Evolutionary conservation across 2,888 invertebrate species (phyloP), one percentile per base, ranked within the genome.

Genomic region (Diarsia dahlii): DNA sequence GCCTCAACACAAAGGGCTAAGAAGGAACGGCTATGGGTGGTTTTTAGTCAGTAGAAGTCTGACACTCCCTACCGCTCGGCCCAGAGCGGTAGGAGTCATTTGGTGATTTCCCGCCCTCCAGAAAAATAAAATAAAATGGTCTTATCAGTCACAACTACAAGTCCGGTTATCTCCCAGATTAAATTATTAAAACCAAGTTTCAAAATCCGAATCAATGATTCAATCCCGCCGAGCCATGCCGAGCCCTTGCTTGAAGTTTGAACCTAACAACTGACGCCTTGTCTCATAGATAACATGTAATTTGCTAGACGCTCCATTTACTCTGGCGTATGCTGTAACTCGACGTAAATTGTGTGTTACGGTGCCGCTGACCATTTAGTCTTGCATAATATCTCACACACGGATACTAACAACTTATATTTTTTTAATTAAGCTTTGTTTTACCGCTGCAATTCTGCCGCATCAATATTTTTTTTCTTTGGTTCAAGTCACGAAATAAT

Each of bases 341-440:
- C 90, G 88, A 88, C 92, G 92, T 90, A 92, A 92, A 92, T 92
- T 90, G 89, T 90, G 87, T 91, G 92, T 91, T 93, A 92, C 93
- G 89, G 88, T 89, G 88, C 85, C 89, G 88, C 85, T 84, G 90
- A 84, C 86, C 88, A 87, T 88, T 87, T 86, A 84, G 78, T 81
- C 86, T 93, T 93, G 89, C 92, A 88, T 91, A 93, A 94, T 84
- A 82, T 80, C 83, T 88, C 81, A 75, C 83, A 72, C 70, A 69
- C 67, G 74, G 65, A 75, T 71, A 76, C 71, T 65, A 39, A 74
- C 50, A 68, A 62, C 56, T 23, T 66, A 62, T 54, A 28, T 80
- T 69, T 71, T 62, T 72, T 64, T 50, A 46, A 79, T 45, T 45
- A 64, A 60, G 39, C 23, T 73, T 75, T 71, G 62, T 85, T 80